A percentile compares a stretch with the other conserved stretches of the same genome.
These are phyloP conservation scores for Riparia riparia DNA, from an alignment of 2,113 vertebrate genomes.

Conservation along the genomic window DNA sequence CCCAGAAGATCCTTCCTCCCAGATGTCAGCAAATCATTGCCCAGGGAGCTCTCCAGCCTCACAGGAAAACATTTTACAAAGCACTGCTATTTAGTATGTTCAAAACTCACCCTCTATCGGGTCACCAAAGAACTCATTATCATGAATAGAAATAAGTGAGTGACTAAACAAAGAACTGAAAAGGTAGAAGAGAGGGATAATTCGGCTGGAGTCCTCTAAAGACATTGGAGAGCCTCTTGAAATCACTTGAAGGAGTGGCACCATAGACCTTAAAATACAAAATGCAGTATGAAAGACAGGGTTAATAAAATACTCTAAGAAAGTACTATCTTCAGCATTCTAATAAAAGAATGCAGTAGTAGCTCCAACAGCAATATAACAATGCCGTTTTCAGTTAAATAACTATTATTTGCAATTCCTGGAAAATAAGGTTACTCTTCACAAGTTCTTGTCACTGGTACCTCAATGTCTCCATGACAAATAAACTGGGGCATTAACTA, in stretches of 20 bases:
- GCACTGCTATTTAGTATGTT: background rate
- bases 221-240: slow-evolving; percentile 96
- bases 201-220: slow-evolving; percentile 91
- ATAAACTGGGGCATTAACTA: background rate
- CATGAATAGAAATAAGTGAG: slow-evolving; percentile 96
- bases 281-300: background rate
- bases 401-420: background rate
- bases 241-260: slow-evolving; percentile 93
- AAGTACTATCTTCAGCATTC: background rate
- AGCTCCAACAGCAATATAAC: background rate
- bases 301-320: background rate
- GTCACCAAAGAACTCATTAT: slow-evolving; percentile 96
- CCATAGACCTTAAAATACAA: slow-evolving; percentile 85
- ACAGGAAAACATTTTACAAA: background rate
- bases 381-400: background rate
- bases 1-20: background rate
- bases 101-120: slow-evolving; percentile 86
- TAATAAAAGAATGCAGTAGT: background rate
- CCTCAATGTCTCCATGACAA: background rate
- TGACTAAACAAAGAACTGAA: slow-evolving; percentile 99
- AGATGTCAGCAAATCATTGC: slow-evolving; percentile 6
- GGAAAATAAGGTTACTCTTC: background rate
- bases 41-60: background rate
- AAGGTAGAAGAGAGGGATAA: slow-evolving; percentile 98
- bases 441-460: background rate